Conservation (phyloP, 2,113 vertebrate genomes). For the Plestiodon gilberti region DNA sequence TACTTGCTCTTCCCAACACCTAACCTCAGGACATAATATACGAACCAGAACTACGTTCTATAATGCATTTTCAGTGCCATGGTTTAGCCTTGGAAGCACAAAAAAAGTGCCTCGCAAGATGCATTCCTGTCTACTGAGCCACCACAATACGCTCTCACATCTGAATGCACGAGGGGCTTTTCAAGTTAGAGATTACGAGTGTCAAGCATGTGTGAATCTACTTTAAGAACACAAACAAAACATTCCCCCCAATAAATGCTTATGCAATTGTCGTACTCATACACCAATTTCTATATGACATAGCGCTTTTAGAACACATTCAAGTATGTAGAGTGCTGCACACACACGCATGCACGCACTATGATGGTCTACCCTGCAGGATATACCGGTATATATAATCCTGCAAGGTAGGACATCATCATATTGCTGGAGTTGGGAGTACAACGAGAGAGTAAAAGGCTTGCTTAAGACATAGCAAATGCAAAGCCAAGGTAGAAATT, state of each 20-base stretch:
- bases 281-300: no score
- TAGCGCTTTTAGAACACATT: neutral
- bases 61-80: neutral
- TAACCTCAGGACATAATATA: neutral
- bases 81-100: neutral
- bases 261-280: no score
- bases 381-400: no score
- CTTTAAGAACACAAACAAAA: no score
- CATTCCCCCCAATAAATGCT: no score
- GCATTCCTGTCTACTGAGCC: neutral
- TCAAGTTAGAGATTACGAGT: neutral
- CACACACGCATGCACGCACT: neutral
- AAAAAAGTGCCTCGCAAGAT: neutral
- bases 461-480: slow-evolving; percentile 1
- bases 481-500: neutral
- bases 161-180: neutral
- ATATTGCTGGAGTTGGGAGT: no score
- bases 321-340: neutral
- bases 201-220: neutral
- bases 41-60: neutral
- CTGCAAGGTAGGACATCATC: neutral
- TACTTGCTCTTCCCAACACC: neutral
- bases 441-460: neutral
- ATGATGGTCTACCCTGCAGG: neutral
- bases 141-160: neutral